These are phyloP conservation scores for Drosophila melanogaster DNA, from an alignment of 1,140 invertebrate species.

Conservation along the genomic window Release_6_plus_ISO1_MT NC_004354.4:153001-153500, in stretches of 20 bases:
- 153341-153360: conserved; percentile 13
- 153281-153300: too few relatives aligned
- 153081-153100: too few relatives aligned
- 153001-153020: conserved; percentile 28
- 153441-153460: too few relatives aligned
- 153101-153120: conserved; percentile 33
- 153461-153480: too few relatives aligned
- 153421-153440: too few relatives aligned
- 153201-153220: background rate
- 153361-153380: conserved; percentile 32
- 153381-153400: background rate
- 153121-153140: conserved; percentile 57
- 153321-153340: conserved; percentile 10
- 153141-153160: conserved; percentile 59
- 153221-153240: too few relatives aligned
- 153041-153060: too few relatives aligned
- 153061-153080: too few relatives aligned
- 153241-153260: too few relatives aligned
- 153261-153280: conserved; percentile 22
- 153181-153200: conserved; percentile 35
- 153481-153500: too few relatives aligned
- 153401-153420: too few relatives aligned
- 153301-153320: background rate
- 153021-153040: background rate
- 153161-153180: conserved; percentile 15